Base-by-base conservation (phyloP, 2,113 vertebrate genomes). In the Platanista minor region DNA sequence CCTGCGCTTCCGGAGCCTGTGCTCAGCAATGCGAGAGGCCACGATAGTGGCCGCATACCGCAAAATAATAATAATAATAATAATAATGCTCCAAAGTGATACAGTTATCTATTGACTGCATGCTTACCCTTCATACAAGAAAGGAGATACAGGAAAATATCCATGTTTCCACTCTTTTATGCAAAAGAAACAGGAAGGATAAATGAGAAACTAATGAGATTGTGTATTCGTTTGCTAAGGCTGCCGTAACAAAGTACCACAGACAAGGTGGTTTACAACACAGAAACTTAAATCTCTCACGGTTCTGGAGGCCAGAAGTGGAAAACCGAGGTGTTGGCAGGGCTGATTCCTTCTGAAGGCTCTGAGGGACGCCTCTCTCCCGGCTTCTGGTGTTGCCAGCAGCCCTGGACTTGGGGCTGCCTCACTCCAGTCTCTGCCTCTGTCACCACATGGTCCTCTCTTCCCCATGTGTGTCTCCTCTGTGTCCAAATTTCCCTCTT, bases 31-130 rank as follows among this genome's bases (percentile, higher is more conserved):
- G n/a, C n/a, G n/a, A n/a, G n/a, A n/a, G n/a, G n/a, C n/a, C n/a
- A n/a, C n/a, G n/a, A n/a, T n/a, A n/a, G n/a, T n/a, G n/a, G n/a
- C n/a, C n/a, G n/a, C n/a, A n/a, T n/a, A n/a, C n/a, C n/a, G n/a
- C n/a, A 77, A 93, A 62, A 85, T 20, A 83, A 67, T 21, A 62
- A 85, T 20, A 83, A 67, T 21, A 62, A 85, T 20, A 83, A 67
- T 21, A 62, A 85, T 20, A 83, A 67, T 21, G 27, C n/a, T 69
- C 77, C n/a, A 2, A 43, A 46, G 25, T 20, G 36, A 25, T 57
- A n/a, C 20, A 67, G 41, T 71, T 77, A 71, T 39, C 71, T 92
- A 57, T 3, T 36, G 13, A 57, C 3, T 36, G 13, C 39, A 14
- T 41, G 29, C 54, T 46, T 43, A 52, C 23, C 78, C 52, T 78